Evolutionary conservation across 2,888 invertebrate genomes (phyloP).

Genomic region (Nomada goodeniana): DNA sequence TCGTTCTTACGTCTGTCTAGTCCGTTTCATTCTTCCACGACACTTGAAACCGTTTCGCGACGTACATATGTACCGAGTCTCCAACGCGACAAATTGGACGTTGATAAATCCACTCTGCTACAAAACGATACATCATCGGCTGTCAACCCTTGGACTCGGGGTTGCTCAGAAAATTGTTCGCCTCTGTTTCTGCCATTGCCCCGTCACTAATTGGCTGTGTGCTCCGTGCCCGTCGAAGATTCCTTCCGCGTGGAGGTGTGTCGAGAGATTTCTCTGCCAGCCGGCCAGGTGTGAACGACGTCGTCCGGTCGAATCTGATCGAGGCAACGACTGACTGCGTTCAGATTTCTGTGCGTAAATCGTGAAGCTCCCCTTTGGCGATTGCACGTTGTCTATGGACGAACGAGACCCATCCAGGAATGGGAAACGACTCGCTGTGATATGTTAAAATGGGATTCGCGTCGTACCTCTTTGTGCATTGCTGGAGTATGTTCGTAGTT

Average conservation of each 20-base stretch:
- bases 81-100: slow-evolving; percentile 73
- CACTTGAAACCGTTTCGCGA: not conserved
- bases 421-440: not conserved
- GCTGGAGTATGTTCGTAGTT: not conserved
- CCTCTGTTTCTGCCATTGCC: not conserved
- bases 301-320: slow-evolving; percentile 16
- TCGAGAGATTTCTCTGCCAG: not conserved
- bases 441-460: slow-evolving; percentile 2
- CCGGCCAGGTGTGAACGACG: not conserved
- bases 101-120: slow-evolving; percentile 79
- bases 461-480: not conserved
- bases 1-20: not conserved
- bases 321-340: slow-evolving; percentile 4
- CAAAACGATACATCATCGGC: slow-evolving; percentile 75
- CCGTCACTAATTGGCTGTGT: not conserved
- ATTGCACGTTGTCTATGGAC: no score
- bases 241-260: not conserved
- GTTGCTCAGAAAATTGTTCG: slow-evolving; percentile 67
- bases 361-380: no score
- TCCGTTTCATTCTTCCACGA: not conserved
- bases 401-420: not conserved
- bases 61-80: slow-evolving; percentile 20
- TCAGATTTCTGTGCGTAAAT: slow-evolving; percentile 8
- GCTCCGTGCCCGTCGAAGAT: not conserved
- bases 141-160: slow-evolving; percentile 42